These are phyloP conservation scores for Gryllus bimaculatus DNA, from an alignment of 1,140 invertebrate species.

Conservation along the genomic window DNA sequence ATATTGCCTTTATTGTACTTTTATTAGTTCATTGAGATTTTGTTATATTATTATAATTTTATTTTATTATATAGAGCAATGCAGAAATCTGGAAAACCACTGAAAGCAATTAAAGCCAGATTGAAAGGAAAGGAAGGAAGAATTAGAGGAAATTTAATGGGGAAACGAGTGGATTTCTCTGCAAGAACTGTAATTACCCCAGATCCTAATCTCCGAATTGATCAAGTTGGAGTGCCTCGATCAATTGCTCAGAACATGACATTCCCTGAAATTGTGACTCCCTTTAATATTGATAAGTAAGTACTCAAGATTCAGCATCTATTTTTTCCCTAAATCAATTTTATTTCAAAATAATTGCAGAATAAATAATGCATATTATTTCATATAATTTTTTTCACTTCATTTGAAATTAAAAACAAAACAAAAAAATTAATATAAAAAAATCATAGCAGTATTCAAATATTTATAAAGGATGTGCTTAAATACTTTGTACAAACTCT, in stretches of 20 bases:
- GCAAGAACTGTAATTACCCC: slow-evolving; percentile 99
- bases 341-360: slow-evolving; percentile 8
- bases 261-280: slow-evolving; percentile 98
- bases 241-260: slow-evolving; percentile 99
- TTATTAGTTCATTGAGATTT: not conserved
- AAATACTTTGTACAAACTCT: no score
- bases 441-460: no score
- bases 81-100: slow-evolving; percentile 96
- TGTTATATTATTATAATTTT: not conserved
- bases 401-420: no score
- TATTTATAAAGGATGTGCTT: no score
- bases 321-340: slow-evolving; percentile 15
- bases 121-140: slow-evolving; percentile 94
- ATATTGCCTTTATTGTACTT: not conserved
- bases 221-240: slow-evolving; percentile 96
- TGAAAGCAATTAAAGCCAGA: slow-evolving; percentile 93
- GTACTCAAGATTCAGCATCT: slow-evolving; percentile 18
- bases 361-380: not conserved
- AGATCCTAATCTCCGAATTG: slow-evolving; percentile 96
- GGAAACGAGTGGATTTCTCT: slow-evolving; percentile 99
- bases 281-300: slow-evolving; percentile 93
- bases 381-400: no score
- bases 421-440: no score
- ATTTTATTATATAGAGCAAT: slow-evolving; percentile 60
- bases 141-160: slow-evolving; percentile 98